Percentiles rank a stretch among this genome's conserved stretches.
Conservation (phyloP, 2,888 invertebrate genomes). For the Papilio demoleus region DNA sequence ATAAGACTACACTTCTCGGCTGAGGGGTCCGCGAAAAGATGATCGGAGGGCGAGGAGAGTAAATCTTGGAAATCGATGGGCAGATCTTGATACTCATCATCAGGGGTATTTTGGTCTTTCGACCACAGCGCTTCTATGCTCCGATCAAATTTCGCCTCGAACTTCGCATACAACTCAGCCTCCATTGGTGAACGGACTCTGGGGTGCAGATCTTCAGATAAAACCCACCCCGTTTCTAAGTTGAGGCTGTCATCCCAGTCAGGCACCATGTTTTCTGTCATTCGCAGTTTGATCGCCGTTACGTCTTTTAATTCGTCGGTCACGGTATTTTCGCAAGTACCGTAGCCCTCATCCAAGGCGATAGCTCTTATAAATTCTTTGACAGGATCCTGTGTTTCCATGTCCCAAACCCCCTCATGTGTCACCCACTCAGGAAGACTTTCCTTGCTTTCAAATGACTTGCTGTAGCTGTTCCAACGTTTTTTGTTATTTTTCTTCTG, state of each 20-base stretch:
- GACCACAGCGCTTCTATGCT: conserved; percentile 88
- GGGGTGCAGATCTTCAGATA: conserved; percentile 63
- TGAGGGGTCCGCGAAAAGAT: conserved; percentile 72
- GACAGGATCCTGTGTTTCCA: conserved; percentile 77
- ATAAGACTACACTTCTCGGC: conserved; percentile 66
- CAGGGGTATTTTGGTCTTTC: conserved; percentile 77
- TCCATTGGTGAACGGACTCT: conserved; percentile 69
- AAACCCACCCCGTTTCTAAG: conserved; percentile 65
- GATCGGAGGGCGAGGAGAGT: conserved; percentile 83
- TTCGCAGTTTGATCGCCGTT: conserved; percentile 56
- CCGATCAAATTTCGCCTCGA: conserved; percentile 87
- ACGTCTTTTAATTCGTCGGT: conserved; percentile 68
- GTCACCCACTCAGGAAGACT: conserved; percentile 83
- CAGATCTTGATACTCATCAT: conserved; percentile 84
- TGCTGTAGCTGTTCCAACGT: conserved; percentile 72
- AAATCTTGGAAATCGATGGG: conserved; percentile 85
- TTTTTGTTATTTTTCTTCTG: conserved; percentile 69
- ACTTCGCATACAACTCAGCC: conserved; percentile 82
- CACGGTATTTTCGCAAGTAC: conserved; percentile 79
- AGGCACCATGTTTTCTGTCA: conserved; percentile 64
- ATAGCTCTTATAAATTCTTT: conserved; percentile 78
- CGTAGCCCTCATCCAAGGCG: conserved; percentile 79
- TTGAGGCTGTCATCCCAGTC: conserved; percentile 70
- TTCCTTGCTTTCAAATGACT: conserved; percentile 75
- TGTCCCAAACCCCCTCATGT: conserved; percentile 79